Evolutionary conservation across 2,888 invertebrate genomes (phyloP), one percentile per base, ranked within the genome.

Genomic region (Salticus scenicus): DNA sequence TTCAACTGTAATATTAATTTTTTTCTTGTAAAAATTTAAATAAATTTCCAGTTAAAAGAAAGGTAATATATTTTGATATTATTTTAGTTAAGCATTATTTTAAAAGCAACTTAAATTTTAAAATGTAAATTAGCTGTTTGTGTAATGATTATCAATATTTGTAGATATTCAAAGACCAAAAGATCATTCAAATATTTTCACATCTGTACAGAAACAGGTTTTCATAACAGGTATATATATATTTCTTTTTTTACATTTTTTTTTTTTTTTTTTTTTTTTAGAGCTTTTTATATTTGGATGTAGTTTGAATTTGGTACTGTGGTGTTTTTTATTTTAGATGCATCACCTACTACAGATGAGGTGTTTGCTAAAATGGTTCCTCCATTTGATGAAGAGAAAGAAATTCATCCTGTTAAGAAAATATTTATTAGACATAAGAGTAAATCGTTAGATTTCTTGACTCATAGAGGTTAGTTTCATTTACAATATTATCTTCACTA

Each of bases 361-460:
- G 87, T 75, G 31, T 72, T 83, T 76, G 82, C 80, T 10, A 82
- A 79, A 75, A 77, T 78, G n/a, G 8, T 83, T 67, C 79, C 74
- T 24, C 41, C 73, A 20, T 80, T 83, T 75, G 83, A 87, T 24
- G 82, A 87, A 30, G 67, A 76, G 14, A 81, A 78, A 64, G 87
- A 87, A 24, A 5, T 5, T 24, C 57, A 57, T 17, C 17, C 5
- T 24, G 57, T 24, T 24, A 57, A 57, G 24, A 57, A 24, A 24
- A n/a, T 57, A 24, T 57, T 57, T 57, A 17, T 33, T 14, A 70
- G 75, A 17, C 78, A 82, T 17, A 87, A 79, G 27, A 85, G 87
- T 64, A 87, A 85, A 57, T 87, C 87, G 10, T 63, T 87, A 37
- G 87, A 87, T 73, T 87, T 77, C 64, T 70, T 85, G 42, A 33